Conservation (phyloP, 2,888 invertebrate species). For the Protodeltote pygarga region DNA sequence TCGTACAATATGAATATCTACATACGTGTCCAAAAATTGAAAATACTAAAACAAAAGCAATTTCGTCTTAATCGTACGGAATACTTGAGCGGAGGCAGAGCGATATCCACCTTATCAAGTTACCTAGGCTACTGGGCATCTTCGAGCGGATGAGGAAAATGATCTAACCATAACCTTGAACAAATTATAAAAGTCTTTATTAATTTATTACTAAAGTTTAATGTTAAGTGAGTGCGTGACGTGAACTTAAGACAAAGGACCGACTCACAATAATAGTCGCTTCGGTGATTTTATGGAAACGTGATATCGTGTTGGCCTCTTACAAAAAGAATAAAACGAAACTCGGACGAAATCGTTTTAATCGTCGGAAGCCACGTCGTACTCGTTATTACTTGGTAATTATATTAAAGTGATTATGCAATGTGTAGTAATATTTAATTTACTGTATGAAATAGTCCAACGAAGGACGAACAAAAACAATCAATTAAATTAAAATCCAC, state of each 20-base stretch:
- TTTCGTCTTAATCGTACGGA: conserved; percentile 83
- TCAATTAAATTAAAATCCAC: conserved; percentile 13
- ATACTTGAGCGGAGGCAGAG: conserved; percentile 82
- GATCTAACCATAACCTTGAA: conserved; percentile 45
- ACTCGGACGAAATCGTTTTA: conserved; percentile 85
- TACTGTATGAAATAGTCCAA: not conserved
- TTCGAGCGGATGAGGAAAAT: conserved; percentile 49
- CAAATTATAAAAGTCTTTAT: conserved; percentile 45
- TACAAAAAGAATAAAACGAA: conserved; percentile 81
- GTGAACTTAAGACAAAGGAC: conserved; percentile 68
- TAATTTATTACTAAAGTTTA: conserved; percentile 36
- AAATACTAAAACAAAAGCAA: conserved; percentile 78
- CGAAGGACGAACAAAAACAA: conserved; percentile 3
- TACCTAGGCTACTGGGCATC: conserved; percentile 87
- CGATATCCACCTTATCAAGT: conserved; percentile 84
- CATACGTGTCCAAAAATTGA: conserved; percentile 60
- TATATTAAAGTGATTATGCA: conserved; percentile 47
- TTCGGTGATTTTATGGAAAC: conserved; percentile 86
- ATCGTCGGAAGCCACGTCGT: conserved; percentile 80
- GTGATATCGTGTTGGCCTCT: conserved; percentile 84
- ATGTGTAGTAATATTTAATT: conserved; percentile 17
- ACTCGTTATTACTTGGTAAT: conserved; percentile 65
- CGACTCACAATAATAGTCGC: conserved; percentile 79
- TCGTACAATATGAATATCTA: conserved; percentile 44
- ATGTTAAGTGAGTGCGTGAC: conserved; percentile 27